Evolutionary conservation across 2,113 vertebrate species (phyloP).

Genomic region (Lynx canadensis): DNA sequence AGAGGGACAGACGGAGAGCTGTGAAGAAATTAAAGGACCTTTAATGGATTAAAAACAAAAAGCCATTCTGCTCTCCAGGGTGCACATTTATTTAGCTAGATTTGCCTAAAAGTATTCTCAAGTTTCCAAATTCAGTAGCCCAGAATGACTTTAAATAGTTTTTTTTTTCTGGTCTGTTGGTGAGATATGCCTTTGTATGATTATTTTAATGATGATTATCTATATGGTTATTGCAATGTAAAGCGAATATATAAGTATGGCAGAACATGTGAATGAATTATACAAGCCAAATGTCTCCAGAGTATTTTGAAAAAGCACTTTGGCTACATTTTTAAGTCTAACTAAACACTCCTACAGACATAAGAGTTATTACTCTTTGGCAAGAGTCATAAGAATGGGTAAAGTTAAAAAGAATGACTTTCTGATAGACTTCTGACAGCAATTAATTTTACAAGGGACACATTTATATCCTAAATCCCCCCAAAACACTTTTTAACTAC

Average conservation of each 20-base stretch:
- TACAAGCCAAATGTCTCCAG: not conserved
- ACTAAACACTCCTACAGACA: conserved; percentile 33
- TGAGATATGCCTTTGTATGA: conserved; percentile 41
- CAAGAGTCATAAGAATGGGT: conserved; percentile 20
- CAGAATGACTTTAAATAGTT: conserved; percentile 50
- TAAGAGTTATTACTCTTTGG: not conserved
- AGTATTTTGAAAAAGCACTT: conserved; percentile 54
- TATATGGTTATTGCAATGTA: conserved; percentile 36
- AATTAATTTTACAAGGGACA: conserved; percentile 53
- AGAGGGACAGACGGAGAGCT: conserved; percentile 59
- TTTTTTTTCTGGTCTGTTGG: not conserved
- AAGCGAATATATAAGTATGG: conserved; percentile 21
- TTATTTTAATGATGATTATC: conserved; percentile 50
- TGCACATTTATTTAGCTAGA: conserved; percentile 60
- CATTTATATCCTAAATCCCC: conserved; percentile 4
- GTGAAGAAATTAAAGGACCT: conserved; percentile 67
- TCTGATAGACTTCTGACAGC: conserved; percentile 50
- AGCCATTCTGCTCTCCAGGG: conserved; percentile 30
- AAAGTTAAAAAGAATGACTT: conserved; percentile 50
- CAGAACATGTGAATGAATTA: conserved; percentile 27
- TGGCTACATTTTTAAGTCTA: conserved; percentile 29
- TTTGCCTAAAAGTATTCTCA: conserved; percentile 65
- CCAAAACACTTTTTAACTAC: not conserved
- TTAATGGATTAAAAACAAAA: conserved; percentile 72
- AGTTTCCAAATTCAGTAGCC: conserved; percentile 50